Base-by-base conservation (phyloP, 1,140 invertebrate genomes). In the Wasmannia auropunctata region DNA sequence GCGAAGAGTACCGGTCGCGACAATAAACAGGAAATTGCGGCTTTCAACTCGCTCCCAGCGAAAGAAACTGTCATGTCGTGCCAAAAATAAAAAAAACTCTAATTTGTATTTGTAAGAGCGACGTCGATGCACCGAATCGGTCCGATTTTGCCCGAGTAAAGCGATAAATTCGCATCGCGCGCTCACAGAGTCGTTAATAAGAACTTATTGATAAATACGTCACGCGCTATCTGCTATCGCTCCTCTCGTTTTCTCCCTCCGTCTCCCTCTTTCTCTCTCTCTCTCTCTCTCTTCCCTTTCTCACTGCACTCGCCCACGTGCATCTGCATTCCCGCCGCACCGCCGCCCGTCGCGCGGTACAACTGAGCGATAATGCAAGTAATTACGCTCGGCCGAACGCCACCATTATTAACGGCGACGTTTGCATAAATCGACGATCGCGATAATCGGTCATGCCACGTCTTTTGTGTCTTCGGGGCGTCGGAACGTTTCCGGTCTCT, bases 381-480 rank as follows among this genome's bases (percentile, higher is more conserved):
- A 92, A 92, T 92, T 91, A 90, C 85, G 81, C 87, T 65, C 86
- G 62, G 6, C 19, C 69, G 51, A 74, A 83, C 81, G 88, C 87
- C 77, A 90, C 63, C 65, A 49, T 90, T 90, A 91, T 91, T 89
- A 90, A 90, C 76, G 69, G 74, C 79, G 84, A 65, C 90, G 84
- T 88, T 88, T 90, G 87, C 86, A 89, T 89, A 88, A 90, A 92
- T 90, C 86, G 86, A 67, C 72, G 63, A 89, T 92, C 87, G 65
- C 65, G 58, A 46, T 72, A 79, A 87, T 87, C 63, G 51, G 49
- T 65, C 34, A 49, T 19, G 54, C n/a, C 22, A 22, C 54, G 40
- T 49, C 34, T 25, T 74, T 83, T 58, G 49, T 83, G 5, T 83
- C 80, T 74, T 43, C 31, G n/a, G n/a, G 43, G 31, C 46, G 31